Evolutionary conservation across 2,797 vertebrate species (phyloP).

Genomic region (Erpetoichthys calabaricus): DNA sequence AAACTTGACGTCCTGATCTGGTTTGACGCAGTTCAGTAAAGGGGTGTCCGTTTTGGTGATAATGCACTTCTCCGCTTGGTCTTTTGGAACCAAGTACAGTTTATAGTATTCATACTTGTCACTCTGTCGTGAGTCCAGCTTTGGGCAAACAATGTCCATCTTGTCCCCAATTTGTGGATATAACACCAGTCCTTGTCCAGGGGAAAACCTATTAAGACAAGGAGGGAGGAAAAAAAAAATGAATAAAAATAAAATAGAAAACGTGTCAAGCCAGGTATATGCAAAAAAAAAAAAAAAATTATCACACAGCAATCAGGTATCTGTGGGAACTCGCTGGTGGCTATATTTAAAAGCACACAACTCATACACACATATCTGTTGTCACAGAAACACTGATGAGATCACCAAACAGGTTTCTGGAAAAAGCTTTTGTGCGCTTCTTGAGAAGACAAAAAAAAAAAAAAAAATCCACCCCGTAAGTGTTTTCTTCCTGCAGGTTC

Average conservation of each 20-base stretch:
- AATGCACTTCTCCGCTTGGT: constrained; percentile 89
- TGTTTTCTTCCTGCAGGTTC: too few species aligned
- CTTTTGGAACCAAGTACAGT: constrained; percentile 91
- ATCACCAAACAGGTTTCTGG: too few species aligned
- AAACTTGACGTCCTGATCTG: constrained; percentile 97
- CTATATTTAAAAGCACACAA: too few species aligned
- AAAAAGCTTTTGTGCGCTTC: too few species aligned
- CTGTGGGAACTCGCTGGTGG: too few species aligned
- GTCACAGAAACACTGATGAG: too few species aligned
- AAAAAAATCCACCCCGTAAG: too few species aligned
- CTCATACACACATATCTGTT: too few species aligned
- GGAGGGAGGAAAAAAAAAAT: constrained; percentile 11
- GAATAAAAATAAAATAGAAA: constrained; percentile 17
- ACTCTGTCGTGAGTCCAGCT: constrained; percentile 72
- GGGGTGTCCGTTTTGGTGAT: constrained; percentile 91
- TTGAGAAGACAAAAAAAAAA: too few species aligned
- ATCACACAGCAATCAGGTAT: background rate
- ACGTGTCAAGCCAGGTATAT: constrained; percentile 21
- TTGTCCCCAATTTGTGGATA: constrained; percentile 97
- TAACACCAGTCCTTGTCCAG: constrained; percentile 87
- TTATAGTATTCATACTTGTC: constrained; percentile 93
- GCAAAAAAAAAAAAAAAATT: constrained; percentile 18
- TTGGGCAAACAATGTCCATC: constrained; percentile 97
- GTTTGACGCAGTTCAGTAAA: constrained; percentile 89
- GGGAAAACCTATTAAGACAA: constrained; percentile 70